Base-by-base conservation (phyloP, 2,113 vertebrate genomes). In the Poecilia latipinna region DNA sequence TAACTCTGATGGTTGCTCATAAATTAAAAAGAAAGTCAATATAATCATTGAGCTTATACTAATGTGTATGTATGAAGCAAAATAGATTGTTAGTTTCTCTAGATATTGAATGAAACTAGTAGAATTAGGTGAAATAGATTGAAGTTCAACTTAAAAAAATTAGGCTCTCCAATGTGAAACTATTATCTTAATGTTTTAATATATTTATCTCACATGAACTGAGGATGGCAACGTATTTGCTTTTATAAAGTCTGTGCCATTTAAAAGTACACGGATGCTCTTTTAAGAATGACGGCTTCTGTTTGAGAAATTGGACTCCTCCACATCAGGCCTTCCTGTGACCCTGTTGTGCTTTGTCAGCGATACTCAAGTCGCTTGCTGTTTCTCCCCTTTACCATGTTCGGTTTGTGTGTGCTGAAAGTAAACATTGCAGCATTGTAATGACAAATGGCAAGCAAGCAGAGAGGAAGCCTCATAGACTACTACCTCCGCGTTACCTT, bases 381-480 rank as follows among this genome's bases (percentile, higher is more conserved):
- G 82, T 77, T 88, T 89, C 75, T 82, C 77, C 83, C 77, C 90
- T 88, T 90, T 78, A 67, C 62, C 51, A 72, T 87, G 92, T 90
- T 88, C 83, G 71, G 82, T 69, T 78, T 63, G 80, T 74, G 83
- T 83, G 73, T 89, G 75, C 80, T 74, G 78, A 89, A 86, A 76
- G 83, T 87, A 93, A 93, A 92, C 89, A 91, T 84, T 82, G 68
- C 69, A 70, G 81, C 80, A 88, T 88, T 85, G 82, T 88, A 89
- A 92, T 90, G 77, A 90, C 82, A 84, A 91, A 90, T 88, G 84
- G 86, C 82, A 82, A 74, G 78, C 79, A 29, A 65, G 60, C 71
- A 86, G 79, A 82, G 69, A 80, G 64, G 75, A 84, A 79, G 88
- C 79, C 78, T 85, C 65, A 77, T 77, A 83, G 78, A 89, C 82